Conservation (phyloP, 2,888 invertebrate genomes). For the Lordiphosa andalusiaca region DNA sequence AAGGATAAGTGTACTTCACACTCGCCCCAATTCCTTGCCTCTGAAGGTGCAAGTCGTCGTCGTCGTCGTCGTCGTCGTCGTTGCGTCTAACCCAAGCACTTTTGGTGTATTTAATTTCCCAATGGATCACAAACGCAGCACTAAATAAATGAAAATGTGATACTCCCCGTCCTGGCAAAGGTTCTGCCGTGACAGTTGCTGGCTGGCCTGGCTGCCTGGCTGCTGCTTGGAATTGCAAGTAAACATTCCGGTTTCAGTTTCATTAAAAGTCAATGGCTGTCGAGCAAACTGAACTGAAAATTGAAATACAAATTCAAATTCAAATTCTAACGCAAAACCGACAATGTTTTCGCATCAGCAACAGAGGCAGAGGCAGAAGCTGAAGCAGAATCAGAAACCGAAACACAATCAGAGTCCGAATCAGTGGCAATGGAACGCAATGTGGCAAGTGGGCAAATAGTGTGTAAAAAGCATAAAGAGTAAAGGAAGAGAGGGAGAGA, state of each 20-base stretch:
- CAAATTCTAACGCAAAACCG: conserved; percentile 4
- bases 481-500: too few relatives aligned
- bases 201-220: too few relatives aligned
- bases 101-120: conserved; percentile 33
- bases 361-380: background rate
- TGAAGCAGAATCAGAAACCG: background rate
- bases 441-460: too few relatives aligned
- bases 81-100: conserved; percentile 17
- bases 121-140: conserved; percentile 26
- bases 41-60: conserved; percentile 1
- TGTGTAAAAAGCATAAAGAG: too few relatives aligned
- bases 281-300: conserved; percentile 15
- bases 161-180: conserved; percentile 12
- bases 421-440: too few relatives aligned
- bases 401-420: too few relatives aligned
- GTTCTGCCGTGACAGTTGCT: conserved; percentile 8
- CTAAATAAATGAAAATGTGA: conserved; percentile 31
- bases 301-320: conserved; percentile 14
- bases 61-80: too few relatives aligned
- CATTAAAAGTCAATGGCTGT: conserved; percentile 31
- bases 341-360: conserved; percentile 2
- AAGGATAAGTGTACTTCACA: background rate
- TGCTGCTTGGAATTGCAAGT: conserved; percentile 16
- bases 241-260: conserved; percentile 19
- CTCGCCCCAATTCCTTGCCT: background rate